A percentile compares a stretch with the other conserved stretches of the same genome.
Evolutionary conservation across 2,888 invertebrate genomes (phyloP).

Genomic region (Alsophila aescularia): DNA sequence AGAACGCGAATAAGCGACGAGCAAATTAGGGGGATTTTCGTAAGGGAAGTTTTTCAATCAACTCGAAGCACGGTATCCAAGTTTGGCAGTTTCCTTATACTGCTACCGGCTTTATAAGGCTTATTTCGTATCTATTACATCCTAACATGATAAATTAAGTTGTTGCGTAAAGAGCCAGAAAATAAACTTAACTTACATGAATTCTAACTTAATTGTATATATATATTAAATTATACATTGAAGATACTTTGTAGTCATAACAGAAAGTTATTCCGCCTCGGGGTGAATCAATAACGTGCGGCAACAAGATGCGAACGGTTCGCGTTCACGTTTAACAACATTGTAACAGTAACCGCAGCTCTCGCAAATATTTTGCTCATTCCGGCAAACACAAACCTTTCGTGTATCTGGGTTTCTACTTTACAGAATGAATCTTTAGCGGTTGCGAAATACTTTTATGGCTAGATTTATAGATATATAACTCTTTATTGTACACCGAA

Average conservation of each 20-base stretch:
- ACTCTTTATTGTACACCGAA: too few relatives aligned
- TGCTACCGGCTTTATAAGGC: conserved; percentile 15
- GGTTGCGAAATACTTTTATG: conserved; percentile 27
- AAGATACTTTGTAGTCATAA: conserved; percentile 53
- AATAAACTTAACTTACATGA: not conserved
- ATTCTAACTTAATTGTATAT: conserved; percentile 10
- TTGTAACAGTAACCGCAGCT: conserved; percentile 56
- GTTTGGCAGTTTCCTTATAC: conserved; percentile 33
- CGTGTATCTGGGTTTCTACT: conserved; percentile 29
- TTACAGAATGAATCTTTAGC: conserved; percentile 34
- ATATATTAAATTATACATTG: conserved; percentile 27
- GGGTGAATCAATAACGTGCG: conserved; percentile 69
- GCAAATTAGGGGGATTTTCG: conserved; percentile 34
- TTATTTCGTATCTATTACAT: conserved; percentile 22
- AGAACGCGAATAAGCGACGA: conserved; percentile 23
- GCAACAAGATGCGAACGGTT: conserved; percentile 57
- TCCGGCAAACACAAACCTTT: conserved; percentile 42
- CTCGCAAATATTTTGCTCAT: conserved; percentile 51
- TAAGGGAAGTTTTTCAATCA: conserved; percentile 49
- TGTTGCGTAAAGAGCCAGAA: not conserved
- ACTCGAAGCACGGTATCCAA: conserved; percentile 33
- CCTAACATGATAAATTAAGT: conserved; percentile 6
- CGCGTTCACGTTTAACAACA: conserved; percentile 45
- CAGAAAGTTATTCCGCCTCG: conserved; percentile 59
- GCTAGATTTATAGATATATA: too few relatives aligned